Percentiles rank a stretch among this genome's conserved stretches.
Conservation (phyloP, 1,140 invertebrate species). For the Drosophila teissieri region DNA sequence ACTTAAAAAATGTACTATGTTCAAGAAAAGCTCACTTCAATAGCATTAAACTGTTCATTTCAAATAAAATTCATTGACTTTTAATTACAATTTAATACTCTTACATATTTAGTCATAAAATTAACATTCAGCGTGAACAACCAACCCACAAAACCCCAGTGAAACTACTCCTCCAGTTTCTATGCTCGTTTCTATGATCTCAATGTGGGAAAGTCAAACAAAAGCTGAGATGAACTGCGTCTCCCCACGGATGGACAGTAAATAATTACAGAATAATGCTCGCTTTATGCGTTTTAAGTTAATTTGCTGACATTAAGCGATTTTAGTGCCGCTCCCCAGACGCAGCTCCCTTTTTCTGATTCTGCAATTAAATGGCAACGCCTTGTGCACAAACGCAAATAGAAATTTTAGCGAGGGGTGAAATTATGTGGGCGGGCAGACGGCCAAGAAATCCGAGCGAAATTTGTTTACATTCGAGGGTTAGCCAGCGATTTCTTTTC, state of each 20-base stretch:
- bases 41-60: too few relatives aligned
- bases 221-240: conserved; percentile 25
- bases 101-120: background rate
- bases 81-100: background rate
- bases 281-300: conserved; percentile 83
- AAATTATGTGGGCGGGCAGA: conserved; percentile 58
- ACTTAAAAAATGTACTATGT: too few relatives aligned
- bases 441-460: conserved; percentile 49
- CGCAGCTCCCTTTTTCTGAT: conserved; percentile 6
- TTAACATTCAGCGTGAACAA: background rate
- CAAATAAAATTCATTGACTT: background rate
- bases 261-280: conserved; percentile 83
- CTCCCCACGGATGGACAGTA: conserved; percentile 35
- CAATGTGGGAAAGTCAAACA: conserved; percentile 71
- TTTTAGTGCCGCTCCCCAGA: conserved; percentile 68
- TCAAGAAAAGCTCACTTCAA: too few relatives aligned
- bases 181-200: conserved; percentile 15
- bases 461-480: conserved; percentile 44
- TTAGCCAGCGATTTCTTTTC: conserved; percentile 42
- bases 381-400: conserved; percentile 67
- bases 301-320: conserved; percentile 82
- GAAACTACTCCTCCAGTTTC: conserved; percentile 4
- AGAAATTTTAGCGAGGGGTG: conserved; percentile 46
- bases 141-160: conserved; percentile 26
- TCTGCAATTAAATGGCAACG: conserved; percentile 72